phyloP scores from a whole-genome alignment of 2,888 invertebrate species.

The Sarcophaga carnaria region DNA sequence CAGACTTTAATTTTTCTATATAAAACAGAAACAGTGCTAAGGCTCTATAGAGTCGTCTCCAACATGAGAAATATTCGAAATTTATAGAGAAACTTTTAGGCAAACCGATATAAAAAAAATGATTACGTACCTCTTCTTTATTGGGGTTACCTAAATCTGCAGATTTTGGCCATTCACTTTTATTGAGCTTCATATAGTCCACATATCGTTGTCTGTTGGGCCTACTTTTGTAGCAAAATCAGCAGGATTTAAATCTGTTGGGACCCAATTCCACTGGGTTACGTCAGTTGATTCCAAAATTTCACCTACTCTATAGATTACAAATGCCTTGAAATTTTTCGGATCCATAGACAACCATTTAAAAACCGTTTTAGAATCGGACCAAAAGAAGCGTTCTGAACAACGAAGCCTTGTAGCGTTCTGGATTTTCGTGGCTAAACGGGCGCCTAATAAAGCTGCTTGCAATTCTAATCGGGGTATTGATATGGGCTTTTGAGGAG shows the following conservation, averaged over 20 bases:
- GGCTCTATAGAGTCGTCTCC: conserved; percentile 53
- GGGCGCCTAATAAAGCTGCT: neutral
- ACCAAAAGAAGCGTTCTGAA: conserved; percentile 5
- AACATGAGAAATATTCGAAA: conserved; percentile 43
- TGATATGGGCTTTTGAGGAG: neutral
- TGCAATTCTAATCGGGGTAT: neutral
- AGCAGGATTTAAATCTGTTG: conserved; percentile 64
- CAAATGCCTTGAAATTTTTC: conserved; percentile 57
- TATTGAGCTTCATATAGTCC: conserved; percentile 37
- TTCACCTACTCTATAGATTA: conserved; percentile 62
- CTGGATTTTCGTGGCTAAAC: conserved; percentile 5
- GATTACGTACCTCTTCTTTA: neutral
- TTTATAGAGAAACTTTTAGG: conserved; percentile 1
- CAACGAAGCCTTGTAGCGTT: neutral
- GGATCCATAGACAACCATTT: conserved; percentile 53
- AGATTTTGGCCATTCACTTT: conserved; percentile 19
- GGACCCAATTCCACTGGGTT: conserved; percentile 57
- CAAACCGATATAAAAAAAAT: too few relatives aligned
- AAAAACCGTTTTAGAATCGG: neutral
- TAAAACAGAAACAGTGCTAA: conserved; percentile 49
- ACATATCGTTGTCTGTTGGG: conserved; percentile 10
- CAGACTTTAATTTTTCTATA: conserved; percentile 36
- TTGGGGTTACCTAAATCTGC: neutral
- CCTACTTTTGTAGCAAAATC: conserved; percentile 63
- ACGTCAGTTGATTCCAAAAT: conserved; percentile 59